phyloP scores from a whole-genome alignment of 2,113 vertebrate species.

The Sceloporus tristichus region DNA sequence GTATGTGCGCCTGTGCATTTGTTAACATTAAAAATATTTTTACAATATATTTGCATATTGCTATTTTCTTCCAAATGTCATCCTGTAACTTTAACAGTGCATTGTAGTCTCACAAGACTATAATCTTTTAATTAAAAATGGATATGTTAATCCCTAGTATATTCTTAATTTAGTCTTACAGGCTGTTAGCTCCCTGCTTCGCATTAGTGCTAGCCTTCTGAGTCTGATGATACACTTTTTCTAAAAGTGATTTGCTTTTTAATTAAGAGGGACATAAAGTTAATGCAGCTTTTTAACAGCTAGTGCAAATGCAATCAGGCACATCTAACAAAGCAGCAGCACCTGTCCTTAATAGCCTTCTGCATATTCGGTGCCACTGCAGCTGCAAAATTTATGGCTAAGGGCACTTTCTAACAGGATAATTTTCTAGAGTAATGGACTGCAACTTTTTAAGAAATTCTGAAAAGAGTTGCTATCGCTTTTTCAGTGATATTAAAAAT shows the following conservation, averaged over 20 bases:
- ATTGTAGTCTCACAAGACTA: conserved; percentile 1
- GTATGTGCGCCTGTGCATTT: neutral
- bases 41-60: neutral
- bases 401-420: neutral
- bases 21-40: neutral
- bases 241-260: conserved; percentile 30
- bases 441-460: neutral
- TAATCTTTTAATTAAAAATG: conserved; percentile 43
- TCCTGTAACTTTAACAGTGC: neutral
- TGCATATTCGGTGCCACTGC: neutral
- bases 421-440: neutral
- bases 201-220: neutral
- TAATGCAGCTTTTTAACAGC: conserved; percentile 24
- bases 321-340: neutral
- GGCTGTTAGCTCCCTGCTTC: conserved; percentile 1
- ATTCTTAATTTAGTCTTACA: conserved; percentile 24
- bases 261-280: conserved; percentile 33
- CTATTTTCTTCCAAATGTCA: neutral
- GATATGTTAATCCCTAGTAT: conserved; percentile 8
- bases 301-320: neutral
- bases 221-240: neutral
- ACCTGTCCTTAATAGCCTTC: conserved; percentile 27
- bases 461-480: neutral
- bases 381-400: conserved; percentile 22
- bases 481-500: conserved; percentile 9